Base-by-base conservation (phyloP, 1,140 invertebrate genomes). In the Linepithema humile region DNA sequence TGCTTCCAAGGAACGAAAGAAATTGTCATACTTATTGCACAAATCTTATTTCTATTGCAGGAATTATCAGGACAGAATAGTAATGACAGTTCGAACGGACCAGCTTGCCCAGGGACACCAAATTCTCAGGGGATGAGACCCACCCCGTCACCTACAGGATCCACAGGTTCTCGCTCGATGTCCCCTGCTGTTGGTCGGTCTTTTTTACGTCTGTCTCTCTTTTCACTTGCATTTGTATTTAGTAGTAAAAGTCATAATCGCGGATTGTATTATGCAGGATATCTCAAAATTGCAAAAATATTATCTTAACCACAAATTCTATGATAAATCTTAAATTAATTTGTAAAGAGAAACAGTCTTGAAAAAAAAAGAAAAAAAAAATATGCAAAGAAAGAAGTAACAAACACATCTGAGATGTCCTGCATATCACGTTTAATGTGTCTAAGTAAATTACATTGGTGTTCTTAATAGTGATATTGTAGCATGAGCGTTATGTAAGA, bases 161-260 rank as follows among this genome's bases (percentile, higher is more conserved):
- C 97, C 90, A 97, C 97, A 91, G 98, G 98, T 93, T 98, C 98
- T 90, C 96, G 98, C 94, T 99, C 98, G 93, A 98, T 98, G 97
- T 99, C 98, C 94, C 98, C 98, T 92, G 98, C 98, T 95, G 97
- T 98, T 93, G 98, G 98, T 98, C 93, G 96, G 97, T 96, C 23
- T 74, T 88, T 84, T 90, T 80, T 59, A 45, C 64, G 73, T 70
- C 69, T 73, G 84, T 55, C 60, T 65, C 40, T 85, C 80, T 70
- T 77, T 50, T 53, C 45, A 55, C 60, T 59, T 20, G 50, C 50
- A 80, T 80, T 60, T 85, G 38, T 65, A 82, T 15, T 57, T 85
- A 55, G 43, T 78, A 32, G 65, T 53, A 23, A 69, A 72, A 67
- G 64, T 26, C 50, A 5, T 62, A n/a, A 48, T 64, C 45, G 10